These are phyloP conservation scores for Sarcophaga subvicina DNA, from an alignment of 2,888 invertebrate species.

Conservation along the genomic window DNA sequence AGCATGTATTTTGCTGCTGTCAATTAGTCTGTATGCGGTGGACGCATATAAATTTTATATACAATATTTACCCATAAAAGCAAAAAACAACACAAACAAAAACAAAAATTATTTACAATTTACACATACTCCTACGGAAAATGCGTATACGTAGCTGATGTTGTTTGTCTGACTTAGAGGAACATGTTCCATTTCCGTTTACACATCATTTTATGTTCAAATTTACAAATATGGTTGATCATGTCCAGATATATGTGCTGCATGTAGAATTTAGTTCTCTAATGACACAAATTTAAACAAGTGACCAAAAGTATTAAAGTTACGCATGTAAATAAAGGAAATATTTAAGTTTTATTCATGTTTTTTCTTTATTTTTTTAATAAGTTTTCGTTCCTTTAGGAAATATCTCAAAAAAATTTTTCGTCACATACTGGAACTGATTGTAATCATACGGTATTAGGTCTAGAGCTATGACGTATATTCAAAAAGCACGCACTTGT, in stretches of 20 bases:
- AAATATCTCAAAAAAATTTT: no score
- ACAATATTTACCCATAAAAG: slow-evolving; percentile 25
- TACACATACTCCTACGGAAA: neutral
- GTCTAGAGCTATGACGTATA: no score
- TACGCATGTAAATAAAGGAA: no score
- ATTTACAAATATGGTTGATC: slow-evolving; percentile 26
- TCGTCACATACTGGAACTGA: no score
- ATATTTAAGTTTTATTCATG: no score
- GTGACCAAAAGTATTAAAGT: no score
- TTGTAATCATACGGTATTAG: no score
- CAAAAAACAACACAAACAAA: neutral
- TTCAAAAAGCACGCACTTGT: no score
- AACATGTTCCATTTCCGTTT: slow-evolving; percentile 25
- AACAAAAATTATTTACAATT: slow-evolving; percentile 16
- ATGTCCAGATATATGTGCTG: neutral
- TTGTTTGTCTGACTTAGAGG: neutral
- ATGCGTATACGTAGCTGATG: neutral
- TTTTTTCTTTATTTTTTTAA: no score
- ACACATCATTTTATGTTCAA: slow-evolving; percentile 27
- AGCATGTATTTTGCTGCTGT: slow-evolving; percentile 25
- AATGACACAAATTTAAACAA: no score
- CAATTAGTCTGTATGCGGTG: slow-evolving; percentile 47
- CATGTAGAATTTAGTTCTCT: neutral
- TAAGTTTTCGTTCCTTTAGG: no score
- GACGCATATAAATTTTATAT: slow-evolving; percentile 38